Conservation (phyloP, 2,888 invertebrate species). For the Formica aserva region DNA sequence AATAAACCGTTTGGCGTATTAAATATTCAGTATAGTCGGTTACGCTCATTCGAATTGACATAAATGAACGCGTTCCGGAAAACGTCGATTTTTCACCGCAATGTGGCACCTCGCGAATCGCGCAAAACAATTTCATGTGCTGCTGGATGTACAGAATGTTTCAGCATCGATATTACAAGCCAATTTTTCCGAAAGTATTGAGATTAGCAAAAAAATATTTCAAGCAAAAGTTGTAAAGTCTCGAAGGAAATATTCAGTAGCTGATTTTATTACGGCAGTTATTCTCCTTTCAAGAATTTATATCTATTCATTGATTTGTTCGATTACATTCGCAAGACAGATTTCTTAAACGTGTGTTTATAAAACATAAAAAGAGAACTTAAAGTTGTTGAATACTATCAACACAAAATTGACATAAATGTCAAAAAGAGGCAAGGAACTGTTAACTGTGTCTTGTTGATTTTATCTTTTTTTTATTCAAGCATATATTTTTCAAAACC, state of each 20-base stretch:
- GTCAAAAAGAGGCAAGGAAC: background rate
- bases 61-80: background rate
- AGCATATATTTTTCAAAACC: background rate
- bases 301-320: background rate
- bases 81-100: background rate
- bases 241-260: background rate
- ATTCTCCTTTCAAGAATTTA: background rate
- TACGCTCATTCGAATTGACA: background rate
- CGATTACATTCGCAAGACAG: background rate
- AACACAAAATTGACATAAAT: background rate
- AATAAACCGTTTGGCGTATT: background rate
- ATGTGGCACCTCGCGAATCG: background rate
- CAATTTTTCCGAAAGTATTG: background rate
- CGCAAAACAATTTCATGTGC: background rate
- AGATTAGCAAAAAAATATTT: background rate
- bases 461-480: background rate
- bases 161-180: background rate
- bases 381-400: background rate
- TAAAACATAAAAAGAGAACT: background rate
- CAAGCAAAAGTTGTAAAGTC: background rate
- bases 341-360: background rate
- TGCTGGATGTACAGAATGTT: background rate
- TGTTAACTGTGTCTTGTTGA: background rate
- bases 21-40: slow-evolving; percentile 16
- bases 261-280: background rate